Evolutionary conservation across 2,888 invertebrate species (phyloP), one percentile per base, ranked within the genome.

Genomic region (Portevinia maculata): DNA sequence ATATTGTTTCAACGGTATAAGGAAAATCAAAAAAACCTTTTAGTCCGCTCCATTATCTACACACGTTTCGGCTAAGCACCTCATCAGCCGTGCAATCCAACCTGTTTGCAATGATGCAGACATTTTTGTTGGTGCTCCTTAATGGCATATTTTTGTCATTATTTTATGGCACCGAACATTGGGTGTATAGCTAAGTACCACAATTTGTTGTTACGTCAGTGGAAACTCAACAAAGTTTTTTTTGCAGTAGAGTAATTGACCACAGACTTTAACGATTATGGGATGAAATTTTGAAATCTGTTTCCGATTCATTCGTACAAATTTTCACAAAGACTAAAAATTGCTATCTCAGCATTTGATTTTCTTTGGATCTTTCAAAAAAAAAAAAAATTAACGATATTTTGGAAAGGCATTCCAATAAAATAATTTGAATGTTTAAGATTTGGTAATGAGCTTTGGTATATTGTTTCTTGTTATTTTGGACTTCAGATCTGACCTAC

Each of bases 71-170:
- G 21, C 13, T 9, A 55, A 71, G 60, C 13, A 71, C n/a, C 17
- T 28, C 30, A 70, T 46, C 48, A 39, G 21, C 24, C 41, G 21
- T 15, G 15, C 6, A 52, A 34, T 15, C 52, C 41, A 39, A 71
- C 41, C 59, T 41, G 52, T 44, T 41, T 60, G 11, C 41, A 50
- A 11, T 21, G 6, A 8, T 41, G 41, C 13, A 15, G 50, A 70
- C 50, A 60, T 44, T 39, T 39, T 11, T 70, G 32, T 52, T 9
- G 32, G 34, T 15, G 53, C 52, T 19, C 53, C 28, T 15, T 62
- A 62, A 62, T 62, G 60, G 44, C 28, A 7, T 53, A 44, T 71
- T 62, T 52, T 34, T 60, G 62, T 62, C 44, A 71, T 44, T 53
- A 28, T 52, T 62, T 50, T 44, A 32, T 28, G 32, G 32, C 44